A percentile compares a stretch with the other conserved stretches of the same genome.
Evolutionary conservation across 2,888 invertebrate species (phyloP).

Genomic region (Cantharis rustica): DNA sequence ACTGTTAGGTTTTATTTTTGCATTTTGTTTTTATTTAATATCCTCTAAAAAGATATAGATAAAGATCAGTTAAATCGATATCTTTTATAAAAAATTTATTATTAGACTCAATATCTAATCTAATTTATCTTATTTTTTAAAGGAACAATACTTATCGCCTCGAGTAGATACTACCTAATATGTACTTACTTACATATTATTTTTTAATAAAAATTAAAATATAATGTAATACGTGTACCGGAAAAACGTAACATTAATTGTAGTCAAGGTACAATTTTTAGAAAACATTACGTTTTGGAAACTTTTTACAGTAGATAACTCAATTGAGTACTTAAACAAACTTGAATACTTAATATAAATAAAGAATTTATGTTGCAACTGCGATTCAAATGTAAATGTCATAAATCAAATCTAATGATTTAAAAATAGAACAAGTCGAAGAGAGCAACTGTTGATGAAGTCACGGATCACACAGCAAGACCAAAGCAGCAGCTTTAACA

Average conservation of each 20-base stretch:
- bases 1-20: neutral
- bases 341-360: neutral
- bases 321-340: neutral
- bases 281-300: neutral
- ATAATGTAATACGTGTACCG: neutral
- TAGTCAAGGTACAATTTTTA: neutral
- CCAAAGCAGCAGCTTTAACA: slow-evolving; percentile 49
- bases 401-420: slow-evolving; percentile 50
- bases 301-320: neutral
- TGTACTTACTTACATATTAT: neutral
- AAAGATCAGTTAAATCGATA: neutral
- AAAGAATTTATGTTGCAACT: neutral
- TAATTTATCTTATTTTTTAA: neutral
- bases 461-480: slow-evolving; percentile 53
- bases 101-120: neutral
- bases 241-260: neutral
- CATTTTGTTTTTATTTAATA: neutral
- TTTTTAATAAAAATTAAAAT: neutral
- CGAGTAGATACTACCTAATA: neutral
- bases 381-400: slow-evolving; percentile 10
- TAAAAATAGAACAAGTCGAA: slow-evolving; percentile 48
- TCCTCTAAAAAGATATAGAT: no score
- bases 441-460: slow-evolving; percentile 49
- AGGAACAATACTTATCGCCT: neutral
- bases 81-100: neutral